phyloP scores from a whole-genome alignment of 2,888 invertebrate species.

The Laspeyria flexula region DNA sequence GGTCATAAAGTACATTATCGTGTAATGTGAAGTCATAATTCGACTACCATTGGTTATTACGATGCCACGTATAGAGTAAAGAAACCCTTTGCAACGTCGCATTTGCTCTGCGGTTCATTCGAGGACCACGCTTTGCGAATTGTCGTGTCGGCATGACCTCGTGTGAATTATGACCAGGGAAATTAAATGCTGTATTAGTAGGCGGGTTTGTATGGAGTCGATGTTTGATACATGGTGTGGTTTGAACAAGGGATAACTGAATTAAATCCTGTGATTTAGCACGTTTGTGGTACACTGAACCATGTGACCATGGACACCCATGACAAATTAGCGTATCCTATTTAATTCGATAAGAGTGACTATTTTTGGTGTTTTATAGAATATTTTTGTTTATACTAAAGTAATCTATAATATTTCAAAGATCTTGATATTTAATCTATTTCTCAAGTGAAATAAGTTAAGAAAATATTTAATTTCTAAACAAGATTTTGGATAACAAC shows the following conservation, averaged over 20 bases:
- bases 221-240: conserved; percentile 1
- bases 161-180: conserved; percentile 35
- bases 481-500: too few relatives aligned
- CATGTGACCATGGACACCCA: too few relatives aligned
- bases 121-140: conserved; percentile 34
- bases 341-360: neutral
- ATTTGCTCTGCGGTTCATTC: conserved; percentile 40
- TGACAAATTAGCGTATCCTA: too few relatives aligned
- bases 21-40: conserved; percentile 20
- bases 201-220: conserved; percentile 21
- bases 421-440: too few relatives aligned
- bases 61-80: conserved; percentile 44
- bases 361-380: too few relatives aligned
- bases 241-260: neutral
- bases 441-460: too few relatives aligned
- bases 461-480: too few relatives aligned
- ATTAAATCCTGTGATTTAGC: neutral
- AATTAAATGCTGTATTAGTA: conserved; percentile 28
- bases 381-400: too few relatives aligned
- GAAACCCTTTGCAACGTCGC: conserved; percentile 50
- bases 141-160: conserved; percentile 38
- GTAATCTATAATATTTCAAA: too few relatives aligned
- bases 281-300: neutral
- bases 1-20: conserved; percentile 28
- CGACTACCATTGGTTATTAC: conserved; percentile 43